A percentile compares a stretch with the other conserved stretches of the same genome.
Conservation (phyloP, 2,113 vertebrate genomes). For the Solenodon paradoxus region DNA sequence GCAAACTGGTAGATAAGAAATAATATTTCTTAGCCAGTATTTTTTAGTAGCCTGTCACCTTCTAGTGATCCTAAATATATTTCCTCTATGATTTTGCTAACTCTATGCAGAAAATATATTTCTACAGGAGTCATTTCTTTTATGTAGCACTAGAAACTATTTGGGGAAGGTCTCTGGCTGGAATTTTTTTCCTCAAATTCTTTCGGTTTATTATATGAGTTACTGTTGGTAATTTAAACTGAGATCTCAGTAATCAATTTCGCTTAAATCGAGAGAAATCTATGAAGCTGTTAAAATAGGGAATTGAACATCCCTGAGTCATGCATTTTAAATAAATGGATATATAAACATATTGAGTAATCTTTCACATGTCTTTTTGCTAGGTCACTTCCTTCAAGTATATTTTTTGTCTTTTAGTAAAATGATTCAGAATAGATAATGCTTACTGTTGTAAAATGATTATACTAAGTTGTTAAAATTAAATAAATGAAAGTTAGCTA, state of each 20-base stretch:
- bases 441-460: neutral
- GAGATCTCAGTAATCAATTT: neutral
- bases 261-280: neutral
- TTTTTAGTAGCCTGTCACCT: neutral
- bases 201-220: neutral
- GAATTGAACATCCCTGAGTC: conserved; percentile 47
- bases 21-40: neutral
- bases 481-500: neutral
- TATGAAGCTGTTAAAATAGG: conserved; percentile 10
- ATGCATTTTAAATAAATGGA: conserved; percentile 20
- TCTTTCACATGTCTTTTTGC: neutral
- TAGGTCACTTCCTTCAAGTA: neutral
- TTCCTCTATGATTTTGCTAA: neutral
- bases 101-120: neutral
- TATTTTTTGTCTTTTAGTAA: neutral
- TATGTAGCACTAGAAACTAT: neutral
- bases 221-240: neutral
- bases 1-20: neutral
- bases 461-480: neutral
- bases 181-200: neutral
- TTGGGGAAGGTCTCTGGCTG: neutral
- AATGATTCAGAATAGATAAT: neutral
- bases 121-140: neutral
- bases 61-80: neutral
- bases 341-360: conserved; percentile 9